Evolutionary conservation across 2,888 invertebrate genomes (phyloP), one percentile per base, ranked within the genome.

Genomic region (Erebia epiphron): DNA sequence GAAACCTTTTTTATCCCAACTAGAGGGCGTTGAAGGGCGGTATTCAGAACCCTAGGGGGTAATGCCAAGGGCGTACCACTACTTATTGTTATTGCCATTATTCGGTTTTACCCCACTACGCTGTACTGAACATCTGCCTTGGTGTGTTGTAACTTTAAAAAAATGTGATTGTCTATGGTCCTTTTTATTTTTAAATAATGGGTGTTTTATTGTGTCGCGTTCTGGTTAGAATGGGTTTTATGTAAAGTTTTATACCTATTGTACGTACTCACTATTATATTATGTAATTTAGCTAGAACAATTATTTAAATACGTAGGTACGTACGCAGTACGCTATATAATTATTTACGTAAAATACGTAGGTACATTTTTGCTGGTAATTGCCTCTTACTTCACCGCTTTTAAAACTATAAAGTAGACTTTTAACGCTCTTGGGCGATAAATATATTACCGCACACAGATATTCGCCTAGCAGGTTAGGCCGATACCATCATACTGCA

Each of bases 91-190:
- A 80, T 86, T 83, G 21, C 49, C 80, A 71, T 79, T 75, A 83
- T 76, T 79, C 80, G 77, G 75, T 79, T 80, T 84, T 86, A 79
- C 79, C 62, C 62, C 49, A 58, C 57, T 57, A 26, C n/a, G 26
- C 35, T 18, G 62, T 77, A 72, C 63, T 75, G 82, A 84, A 89
- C 90, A 90, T 90, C 90, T 90, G 90, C 86, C 72, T 74, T 72
- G 67, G 60, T 65, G 73, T 69, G 62, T 72, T 54, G 26, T 82
- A 71, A 67, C 73, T 46, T 65, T 58, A 67, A 79, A 79, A 83
- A 86, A 86, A 82, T 79, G 35, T 11, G 73, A 69, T 76, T 68
- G 79, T 78, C 77, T 79, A 75, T 79, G 73, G 68, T 43, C 73
- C 68, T 26, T 74, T 76, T 77, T 35, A 35, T 35, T 35, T 72